These are phyloP conservation scores for Puffinus mauretanicus DNA, from an alignment of 2,113 vertebrate species.

Conservation along the genomic window DNA sequence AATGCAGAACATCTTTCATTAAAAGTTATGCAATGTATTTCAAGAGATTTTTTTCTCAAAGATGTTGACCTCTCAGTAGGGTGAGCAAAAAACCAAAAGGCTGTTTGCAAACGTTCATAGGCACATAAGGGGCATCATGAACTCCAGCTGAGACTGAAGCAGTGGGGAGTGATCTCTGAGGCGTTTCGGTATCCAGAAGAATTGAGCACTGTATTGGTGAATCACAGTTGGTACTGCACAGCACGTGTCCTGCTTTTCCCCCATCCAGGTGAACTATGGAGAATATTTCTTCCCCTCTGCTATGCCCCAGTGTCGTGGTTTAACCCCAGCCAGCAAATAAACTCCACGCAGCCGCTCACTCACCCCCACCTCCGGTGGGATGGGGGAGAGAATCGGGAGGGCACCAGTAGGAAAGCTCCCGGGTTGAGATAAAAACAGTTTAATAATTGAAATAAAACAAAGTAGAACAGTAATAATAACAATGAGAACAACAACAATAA, in stretches of 20 bases:
- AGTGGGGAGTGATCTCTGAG: background rate
- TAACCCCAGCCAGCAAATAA: background rate
- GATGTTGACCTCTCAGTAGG: background rate
- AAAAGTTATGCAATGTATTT: background rate
- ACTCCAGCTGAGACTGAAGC: background rate
- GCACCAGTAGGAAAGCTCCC: no score
- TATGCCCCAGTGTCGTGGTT: background rate
- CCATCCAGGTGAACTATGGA: background rate
- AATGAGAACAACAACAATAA: no score
- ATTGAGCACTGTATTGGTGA: background rate
- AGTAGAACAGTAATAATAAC: no score
- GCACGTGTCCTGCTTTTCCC: accelerated
- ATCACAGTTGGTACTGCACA: background rate
- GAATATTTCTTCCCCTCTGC: background rate
- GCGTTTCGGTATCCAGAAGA: background rate
- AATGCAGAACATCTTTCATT: background rate
- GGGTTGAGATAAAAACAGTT: no score
- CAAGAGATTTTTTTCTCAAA: background rate
- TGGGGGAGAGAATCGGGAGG: no score
- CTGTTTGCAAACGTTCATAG: background rate
- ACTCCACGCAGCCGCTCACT: no score
- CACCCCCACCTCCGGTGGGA: no score
- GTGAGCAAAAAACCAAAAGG: background rate
- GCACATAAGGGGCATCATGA: background rate
- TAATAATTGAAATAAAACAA: no score